These are phyloP conservation scores for Chaunax sp. DNA, from an alignment of 2,797 vertebrate genomes.

Conservation along the genomic window DNA sequence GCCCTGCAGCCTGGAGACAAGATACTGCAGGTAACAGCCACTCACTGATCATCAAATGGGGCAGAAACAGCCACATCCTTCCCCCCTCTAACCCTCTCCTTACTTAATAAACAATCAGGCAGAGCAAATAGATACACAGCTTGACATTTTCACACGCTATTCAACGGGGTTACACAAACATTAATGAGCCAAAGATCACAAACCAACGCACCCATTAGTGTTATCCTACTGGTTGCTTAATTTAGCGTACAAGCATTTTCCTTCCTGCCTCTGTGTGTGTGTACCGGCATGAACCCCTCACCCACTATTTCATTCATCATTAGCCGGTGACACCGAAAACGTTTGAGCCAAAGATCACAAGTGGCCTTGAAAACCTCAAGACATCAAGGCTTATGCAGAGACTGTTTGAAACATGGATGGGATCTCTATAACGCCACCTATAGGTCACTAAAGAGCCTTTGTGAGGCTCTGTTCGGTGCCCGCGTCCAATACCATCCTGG, in stretches of 20 bases:
- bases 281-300: conserved; percentile 40
- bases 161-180: background rate
- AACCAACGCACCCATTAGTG: background rate
- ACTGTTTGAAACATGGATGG: no score
- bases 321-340: background rate
- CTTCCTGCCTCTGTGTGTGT: conserved; percentile 45
- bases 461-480: no score
- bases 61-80: conserved; percentile 35
- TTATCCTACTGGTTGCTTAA: background rate
- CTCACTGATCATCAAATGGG: conserved; percentile 37
- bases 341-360: conserved; percentile 1
- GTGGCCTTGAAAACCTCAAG: background rate
- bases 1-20: conserved; percentile 97
- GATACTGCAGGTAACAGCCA: conserved; percentile 94
- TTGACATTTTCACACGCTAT: no score
- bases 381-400: no score
- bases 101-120: conserved; percentile 25
- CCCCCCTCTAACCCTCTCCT: background rate
- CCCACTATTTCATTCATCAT: conserved; percentile 26
- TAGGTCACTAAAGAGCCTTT: no score
- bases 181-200: background rate
- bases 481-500: no score
- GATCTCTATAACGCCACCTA: no score
- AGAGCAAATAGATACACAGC: conserved; percentile 3
- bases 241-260: background rate